Conservation (phyloP, 2,797 vertebrate genomes). For the Enteromius fasciolatus region DNA sequence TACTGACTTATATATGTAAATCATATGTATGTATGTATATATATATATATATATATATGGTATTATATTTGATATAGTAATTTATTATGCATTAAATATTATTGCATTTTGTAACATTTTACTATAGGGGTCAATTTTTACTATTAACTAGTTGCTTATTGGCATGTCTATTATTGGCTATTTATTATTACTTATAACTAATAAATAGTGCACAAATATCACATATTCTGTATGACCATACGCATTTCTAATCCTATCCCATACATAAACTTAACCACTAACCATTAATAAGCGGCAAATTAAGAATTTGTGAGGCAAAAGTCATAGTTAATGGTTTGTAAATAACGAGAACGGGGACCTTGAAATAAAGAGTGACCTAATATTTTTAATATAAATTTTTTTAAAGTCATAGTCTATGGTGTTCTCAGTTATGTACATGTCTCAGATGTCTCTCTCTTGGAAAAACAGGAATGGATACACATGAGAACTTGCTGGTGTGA, state of each 20-base stretch:
- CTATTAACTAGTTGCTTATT: too few relatives aligned
- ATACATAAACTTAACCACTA: background rate
- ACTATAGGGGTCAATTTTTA: background rate
- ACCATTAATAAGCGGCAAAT: background rate
- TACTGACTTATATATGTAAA: background rate
- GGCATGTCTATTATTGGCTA: background rate
- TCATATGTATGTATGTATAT: too few relatives aligned
- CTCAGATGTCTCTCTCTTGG: background rate
- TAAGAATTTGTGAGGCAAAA: background rate
- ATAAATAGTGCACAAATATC: background rate
- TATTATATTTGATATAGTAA: background rate
- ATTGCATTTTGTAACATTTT: too few relatives aligned
- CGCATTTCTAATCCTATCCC: background rate
- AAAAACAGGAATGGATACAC: background rate
- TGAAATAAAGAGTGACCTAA: background rate
- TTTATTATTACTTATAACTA: background rate
- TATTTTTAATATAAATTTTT: background rate
- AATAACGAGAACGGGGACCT: too few relatives aligned
- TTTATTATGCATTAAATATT: too few relatives aligned
- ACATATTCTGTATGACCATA: background rate
- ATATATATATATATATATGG: too few relatives aligned
- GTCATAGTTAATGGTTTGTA: too few relatives aligned
- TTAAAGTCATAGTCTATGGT: too few relatives aligned
- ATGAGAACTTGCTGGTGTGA: background rate
- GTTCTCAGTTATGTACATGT: background rate